These are phyloP conservation scores for Danio albolineatus DNA, from an alignment of 2,797 vertebrate genomes.

Conservation along the genomic window DNA sequence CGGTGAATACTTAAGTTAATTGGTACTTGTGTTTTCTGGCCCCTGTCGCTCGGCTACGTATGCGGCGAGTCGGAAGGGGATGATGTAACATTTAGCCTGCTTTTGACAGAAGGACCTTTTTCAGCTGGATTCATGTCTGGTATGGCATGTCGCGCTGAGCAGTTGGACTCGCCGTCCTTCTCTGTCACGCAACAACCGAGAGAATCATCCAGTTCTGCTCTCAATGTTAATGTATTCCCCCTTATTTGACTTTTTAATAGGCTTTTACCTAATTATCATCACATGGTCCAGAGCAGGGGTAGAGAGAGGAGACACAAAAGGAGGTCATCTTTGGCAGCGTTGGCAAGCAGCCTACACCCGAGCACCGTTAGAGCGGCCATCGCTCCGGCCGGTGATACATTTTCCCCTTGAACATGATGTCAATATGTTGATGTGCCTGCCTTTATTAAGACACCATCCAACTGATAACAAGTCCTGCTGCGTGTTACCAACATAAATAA, in stretches of 20 bases:
- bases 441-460: constrained; percentile 99
- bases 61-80: constrained; percentile 22
- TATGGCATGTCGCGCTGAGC: constrained; percentile 43
- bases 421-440: constrained; percentile 99
- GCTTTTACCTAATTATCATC: constrained; percentile 95
- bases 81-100: constrained; percentile 47
- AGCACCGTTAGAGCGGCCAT: constrained; percentile 70
- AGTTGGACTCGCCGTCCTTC: constrained; percentile 70
- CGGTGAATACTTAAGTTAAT: constrained; percentile 76
- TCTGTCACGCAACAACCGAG: constrained; percentile 67
- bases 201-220: constrained; percentile 72
- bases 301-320: constrained; percentile 83
- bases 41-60: constrained; percentile 21
- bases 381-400: constrained; percentile 78
- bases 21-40: constrained; percentile 70
- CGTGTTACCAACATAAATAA: constrained; percentile 99
- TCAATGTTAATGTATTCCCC: constrained; percentile 97
- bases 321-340: constrained; percentile 81
- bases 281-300: constrained; percentile 84
- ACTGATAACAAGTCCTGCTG: constrained; percentile 99
- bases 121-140: constrained; percentile 42
- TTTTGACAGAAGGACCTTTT: constrained; percentile 45
- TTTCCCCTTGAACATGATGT: constrained; percentile 98
- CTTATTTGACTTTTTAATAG: constrained; percentile 98
- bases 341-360: constrained; percentile 84